A percentile compares a stretch with the other conserved stretches of the same genome.
phyloP scores from a whole-genome alignment of 1,140 invertebrate genomes.

The Galendromus occidentalis region DNA sequence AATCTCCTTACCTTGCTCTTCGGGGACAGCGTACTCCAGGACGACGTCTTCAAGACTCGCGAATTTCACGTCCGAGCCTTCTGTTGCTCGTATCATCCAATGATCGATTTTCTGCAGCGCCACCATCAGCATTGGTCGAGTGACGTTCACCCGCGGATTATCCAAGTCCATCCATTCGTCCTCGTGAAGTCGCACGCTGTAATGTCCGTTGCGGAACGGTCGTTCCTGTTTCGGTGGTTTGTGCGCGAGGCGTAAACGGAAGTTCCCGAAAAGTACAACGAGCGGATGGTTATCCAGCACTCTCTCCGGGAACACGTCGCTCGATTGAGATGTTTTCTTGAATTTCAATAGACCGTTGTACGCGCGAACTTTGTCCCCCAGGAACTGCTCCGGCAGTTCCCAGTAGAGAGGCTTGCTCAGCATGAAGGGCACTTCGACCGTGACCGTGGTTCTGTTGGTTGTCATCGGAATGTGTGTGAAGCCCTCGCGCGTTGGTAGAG shows the following conservation, averaged over 20 bases:
- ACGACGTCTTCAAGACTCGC: constrained; percentile 20
- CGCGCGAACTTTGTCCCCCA: constrained; percentile 67
- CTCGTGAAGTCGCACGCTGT: constrained; percentile 44
- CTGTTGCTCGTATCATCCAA: constrained; percentile 52
- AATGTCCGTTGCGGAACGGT: constrained; percentile 29
- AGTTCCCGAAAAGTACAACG: constrained; percentile 60
- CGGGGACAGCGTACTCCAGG: constrained; percentile 3
- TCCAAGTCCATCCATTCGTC: constrained; percentile 41
- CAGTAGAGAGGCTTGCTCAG: constrained; percentile 64
- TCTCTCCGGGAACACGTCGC: constrained; percentile 34
- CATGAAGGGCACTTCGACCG: constrained; percentile 39
- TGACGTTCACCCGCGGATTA: constrained; percentile 38
- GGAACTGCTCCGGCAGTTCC: constrained; percentile 54
- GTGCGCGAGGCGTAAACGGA: constrained; percentile 51
- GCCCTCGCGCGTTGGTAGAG: background rate
- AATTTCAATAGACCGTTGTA: constrained; percentile 79
- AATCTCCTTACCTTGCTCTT: constrained; percentile 21
- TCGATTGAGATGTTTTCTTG: constrained; percentile 44
- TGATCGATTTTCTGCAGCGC: constrained; percentile 63
- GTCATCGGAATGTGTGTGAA: constrained; percentile 10
- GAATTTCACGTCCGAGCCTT: constrained; percentile 29
- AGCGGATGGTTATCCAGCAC: constrained; percentile 48
- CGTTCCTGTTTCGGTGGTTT: constrained; percentile 29
- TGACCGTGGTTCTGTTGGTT: constrained; percentile 34
- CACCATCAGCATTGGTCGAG: constrained; percentile 62